phyloP scores from a whole-genome alignment of 2,113 vertebrate species.

The Tylochromis polylepis region DNA sequence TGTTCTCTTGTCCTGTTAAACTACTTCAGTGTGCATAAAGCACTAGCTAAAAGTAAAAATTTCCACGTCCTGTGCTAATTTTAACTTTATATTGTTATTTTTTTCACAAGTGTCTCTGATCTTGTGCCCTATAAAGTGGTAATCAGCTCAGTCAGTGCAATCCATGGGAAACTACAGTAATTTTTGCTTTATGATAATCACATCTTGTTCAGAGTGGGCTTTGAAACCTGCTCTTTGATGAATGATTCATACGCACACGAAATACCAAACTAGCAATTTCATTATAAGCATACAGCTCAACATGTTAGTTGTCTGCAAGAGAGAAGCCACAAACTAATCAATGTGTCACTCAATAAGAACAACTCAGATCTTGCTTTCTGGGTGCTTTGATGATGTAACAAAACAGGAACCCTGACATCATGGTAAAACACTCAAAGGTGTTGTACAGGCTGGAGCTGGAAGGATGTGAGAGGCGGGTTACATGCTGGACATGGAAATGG shows the following conservation, averaged over 20 bases:
- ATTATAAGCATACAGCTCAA: not conserved
- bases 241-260: conserved; percentile 44
- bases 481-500: not conserved
- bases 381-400: conserved; percentile 46
- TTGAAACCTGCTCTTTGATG: conserved; percentile 47
- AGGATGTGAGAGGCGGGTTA: not conserved
- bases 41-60: not conserved
- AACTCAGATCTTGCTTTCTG: not conserved
- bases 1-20: not conserved
- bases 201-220: not conserved
- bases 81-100: not conserved
- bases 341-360: not conserved
- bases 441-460: not conserved
- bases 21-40: not conserved
- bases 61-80: not conserved
- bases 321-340: conserved; percentile 7
- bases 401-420: conserved; percentile 12
- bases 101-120: not conserved
- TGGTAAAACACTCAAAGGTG: not conserved
- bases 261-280: conserved; percentile 19
- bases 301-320: not conserved
- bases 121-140: not conserved
- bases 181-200: conserved; percentile 10
- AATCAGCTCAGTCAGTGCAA: not conserved
- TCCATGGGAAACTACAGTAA: not conserved